Evolutionary conservation across 2,888 invertebrate species (phyloP), one percentile per base, ranked within the genome.

Genomic region (Aplocera efformata): DNA sequence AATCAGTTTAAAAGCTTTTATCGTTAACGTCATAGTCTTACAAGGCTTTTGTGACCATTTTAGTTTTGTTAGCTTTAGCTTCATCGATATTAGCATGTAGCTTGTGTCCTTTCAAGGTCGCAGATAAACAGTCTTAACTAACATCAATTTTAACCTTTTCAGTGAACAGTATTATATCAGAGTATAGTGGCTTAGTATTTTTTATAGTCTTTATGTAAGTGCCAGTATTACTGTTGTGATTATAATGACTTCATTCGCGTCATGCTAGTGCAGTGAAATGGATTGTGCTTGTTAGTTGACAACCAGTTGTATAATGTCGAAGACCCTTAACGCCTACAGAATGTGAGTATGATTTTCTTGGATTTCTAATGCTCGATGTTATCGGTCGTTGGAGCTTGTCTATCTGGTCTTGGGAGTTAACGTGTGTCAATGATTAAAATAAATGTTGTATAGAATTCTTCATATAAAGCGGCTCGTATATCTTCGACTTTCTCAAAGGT

Each of bases 271-370:
- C 60, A 67, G 75, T 81, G 82, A 70, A 68, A 75, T 78, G 79
- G 62, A 72, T 71, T 63, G 53, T 61, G 57, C 55, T 58, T 71
- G 60, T 51, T 72, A 72, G 63, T 65, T 53, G 48, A 53, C 54
- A 55, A 64, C 56, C 58, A 49, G 48, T 62, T 58, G 58, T 77
- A 91, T 90, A 81, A 94, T 94, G 93, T 95, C 95, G 88, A 95
- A 94, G 91, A 94, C 94, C 78, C 92, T 95, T 79, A 95, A 95
- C 90, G 94, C 94, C 74, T 95, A 95, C 88, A 93, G 95, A 91
- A 94, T 95, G 95, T 95, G 90, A 95, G 94, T 94, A 90, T 69
- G 40, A 35, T 43, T 30, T 39, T 35, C 9, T 39, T 30, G 6
- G 30, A 30, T 46, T 42, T 33, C 6, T 28, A 26, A 36, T 42